Base-by-base conservation (phyloP, 2,797 vertebrate species). In the Balearica regulorum region DNA sequence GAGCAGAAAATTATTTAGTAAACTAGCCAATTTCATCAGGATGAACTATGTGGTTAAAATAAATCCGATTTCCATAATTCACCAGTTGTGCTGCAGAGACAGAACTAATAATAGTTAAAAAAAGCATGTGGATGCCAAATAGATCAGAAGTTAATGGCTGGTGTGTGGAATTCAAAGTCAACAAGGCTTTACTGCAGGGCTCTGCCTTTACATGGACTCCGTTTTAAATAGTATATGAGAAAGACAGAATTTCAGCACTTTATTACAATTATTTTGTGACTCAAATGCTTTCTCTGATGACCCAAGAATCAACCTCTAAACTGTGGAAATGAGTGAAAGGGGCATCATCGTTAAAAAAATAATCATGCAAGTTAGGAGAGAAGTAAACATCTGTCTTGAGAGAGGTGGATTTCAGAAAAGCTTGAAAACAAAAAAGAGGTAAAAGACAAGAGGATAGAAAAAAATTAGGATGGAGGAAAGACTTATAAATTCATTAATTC, bases 1-100 rank as follows among this genome's bases (percentile, higher is more conserved):
- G 62, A 87, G 83, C 80, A 96, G 92, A 87, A 96, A 91, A 91
- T 69, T 65, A 61, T 95, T 90, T 88, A 61, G 80, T 86, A 91
- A 81, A 92, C 83, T 83, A 80, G 49, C 70, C 55, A 68, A 43
- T 87, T 88, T 84, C 20, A 76, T 93, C 58, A 43, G 37, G 84
- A 77, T 86, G 60, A 93, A 54, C 65, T 57, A 64, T 22, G 2
- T 71, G 71, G 84, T 91, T 96, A 91, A 95, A 96, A 95, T 78
- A 88, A 83, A 80, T 62, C 4, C 0, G 39, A 90, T 93, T 96
- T 93, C 88, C 94, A 37, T 81, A 94, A 66, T 73, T 83, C 46
- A 84, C 61, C 68, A 44, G 65, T 80, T 92, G 71, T 26, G 29
- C 79, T 87, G 31, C 44, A 49, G 39, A 86, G 78, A 75, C 94